Evolutionary conservation across 2,797 vertebrate genomes (phyloP).

Genomic region (Sebastes wilsoni): DNA sequence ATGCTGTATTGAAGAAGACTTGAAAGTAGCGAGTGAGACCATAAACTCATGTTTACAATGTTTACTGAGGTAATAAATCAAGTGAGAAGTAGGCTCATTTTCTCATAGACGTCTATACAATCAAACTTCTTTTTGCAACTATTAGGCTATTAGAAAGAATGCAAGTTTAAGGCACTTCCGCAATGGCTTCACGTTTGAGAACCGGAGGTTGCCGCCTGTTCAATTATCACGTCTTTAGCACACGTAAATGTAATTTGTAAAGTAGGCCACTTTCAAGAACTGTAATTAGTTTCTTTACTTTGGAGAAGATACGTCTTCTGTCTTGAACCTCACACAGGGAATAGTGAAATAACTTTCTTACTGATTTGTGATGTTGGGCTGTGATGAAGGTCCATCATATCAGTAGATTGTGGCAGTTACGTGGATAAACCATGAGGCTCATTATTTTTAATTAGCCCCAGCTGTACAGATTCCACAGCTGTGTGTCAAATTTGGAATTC

Average conservation of each 20-base stretch:
- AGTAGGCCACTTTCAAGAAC: not conserved
- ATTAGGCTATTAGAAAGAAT: no score
- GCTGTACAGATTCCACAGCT: constrained; percentile 17
- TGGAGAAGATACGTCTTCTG: not conserved
- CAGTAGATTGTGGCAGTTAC: constrained; percentile 8
- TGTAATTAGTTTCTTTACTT: not conserved
- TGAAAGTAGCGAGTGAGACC: not conserved
- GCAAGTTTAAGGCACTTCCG: no score
- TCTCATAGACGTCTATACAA: no score
- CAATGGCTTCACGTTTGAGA: not conserved
- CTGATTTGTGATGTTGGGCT: not conserved
- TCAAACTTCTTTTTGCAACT: no score
- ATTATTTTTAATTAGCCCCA: constrained; percentile 55
- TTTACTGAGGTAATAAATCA: not conserved
- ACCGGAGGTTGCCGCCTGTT: not conserved
- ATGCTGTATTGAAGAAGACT: not conserved
- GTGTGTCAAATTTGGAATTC: constrained; percentile 15
- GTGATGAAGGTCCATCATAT: constrained; percentile 3
- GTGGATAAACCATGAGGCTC: constrained; percentile 32
- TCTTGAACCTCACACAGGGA: not conserved
- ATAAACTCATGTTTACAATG: not conserved
- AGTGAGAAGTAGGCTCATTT: no score
- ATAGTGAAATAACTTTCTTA: no score
- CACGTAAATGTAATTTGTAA: not conserved
- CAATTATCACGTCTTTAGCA: not conserved